phyloP scores from a whole-genome alignment of 2,113 vertebrate genomes.

The Hyaena hyaena region DNA sequence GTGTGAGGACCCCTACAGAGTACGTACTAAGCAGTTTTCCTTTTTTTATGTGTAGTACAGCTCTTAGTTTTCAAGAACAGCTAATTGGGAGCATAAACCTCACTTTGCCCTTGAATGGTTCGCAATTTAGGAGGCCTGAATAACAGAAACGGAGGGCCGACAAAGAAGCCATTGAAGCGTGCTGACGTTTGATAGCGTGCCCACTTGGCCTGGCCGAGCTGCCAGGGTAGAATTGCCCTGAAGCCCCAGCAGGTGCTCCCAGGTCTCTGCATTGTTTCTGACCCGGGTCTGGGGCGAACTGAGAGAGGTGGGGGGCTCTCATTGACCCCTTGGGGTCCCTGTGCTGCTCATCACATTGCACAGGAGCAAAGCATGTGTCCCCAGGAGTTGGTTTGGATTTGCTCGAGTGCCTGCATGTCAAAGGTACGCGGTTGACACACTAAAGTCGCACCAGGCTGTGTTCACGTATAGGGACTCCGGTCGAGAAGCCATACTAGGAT shows the following conservation, averaged over 20 bases:
- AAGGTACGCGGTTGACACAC: accelerated
- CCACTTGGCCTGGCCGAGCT: slow-evolving; percentile 47
- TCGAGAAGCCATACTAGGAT: neutral
- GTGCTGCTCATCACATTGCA: neutral
- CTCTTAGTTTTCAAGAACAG: slow-evolving; percentile 75
- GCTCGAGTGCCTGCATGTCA: neutral
- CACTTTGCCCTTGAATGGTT: slow-evolving; percentile 79
- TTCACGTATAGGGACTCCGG: neutral
- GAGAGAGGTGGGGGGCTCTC: neutral
- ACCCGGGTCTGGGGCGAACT: neutral
- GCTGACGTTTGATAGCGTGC: slow-evolving; percentile 14
- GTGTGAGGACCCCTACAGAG: slow-evolving; percentile 34
- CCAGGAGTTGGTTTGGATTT: neutral
- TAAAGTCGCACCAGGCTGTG: accelerated
- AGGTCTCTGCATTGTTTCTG: neutral
- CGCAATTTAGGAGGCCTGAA: slow-evolving; percentile 61
- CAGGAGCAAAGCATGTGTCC: neutral
- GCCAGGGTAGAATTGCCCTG: neutral
- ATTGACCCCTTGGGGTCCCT: neutral
- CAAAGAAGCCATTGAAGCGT: slow-evolving; percentile 46
- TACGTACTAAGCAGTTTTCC: slow-evolving; percentile 76
- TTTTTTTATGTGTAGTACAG: slow-evolving; percentile 50
- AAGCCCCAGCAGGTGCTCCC: neutral
- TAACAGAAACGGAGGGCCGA: slow-evolving; percentile 13
- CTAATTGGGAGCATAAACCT: slow-evolving; percentile 78